Conservation (phyloP, 2,888 invertebrate genomes). For the Drosophila meridiana region DNA sequence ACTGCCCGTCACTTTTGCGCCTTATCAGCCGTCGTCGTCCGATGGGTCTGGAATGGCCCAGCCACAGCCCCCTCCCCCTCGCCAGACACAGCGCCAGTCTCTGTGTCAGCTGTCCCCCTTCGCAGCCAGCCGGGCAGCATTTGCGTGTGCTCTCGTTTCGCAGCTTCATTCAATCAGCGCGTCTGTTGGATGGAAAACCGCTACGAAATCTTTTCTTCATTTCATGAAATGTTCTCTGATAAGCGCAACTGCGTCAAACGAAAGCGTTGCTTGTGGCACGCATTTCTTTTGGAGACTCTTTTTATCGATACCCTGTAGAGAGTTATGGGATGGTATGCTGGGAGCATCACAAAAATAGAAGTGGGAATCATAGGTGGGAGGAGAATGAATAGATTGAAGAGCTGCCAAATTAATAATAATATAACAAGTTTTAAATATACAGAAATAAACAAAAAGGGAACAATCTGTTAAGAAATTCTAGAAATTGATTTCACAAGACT, state of each 20-base stretch:
- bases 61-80: background rate
- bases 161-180: slow-evolving; percentile 62
- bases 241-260: slow-evolving; percentile 58
- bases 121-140: slow-evolving; percentile 12
- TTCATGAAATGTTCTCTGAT: slow-evolving; percentile 41
- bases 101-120: slow-evolving; percentile 1
- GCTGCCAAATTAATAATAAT: no score
- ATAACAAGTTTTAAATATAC: no score
- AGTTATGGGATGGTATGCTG: background rate
- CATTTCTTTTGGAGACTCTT: slow-evolving; percentile 24
- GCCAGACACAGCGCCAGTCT: background rate
- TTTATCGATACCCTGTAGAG: slow-evolving; percentile 13
- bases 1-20: slow-evolving; percentile 59
- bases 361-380: background rate
- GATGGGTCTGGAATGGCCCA: slow-evolving; percentile 22
- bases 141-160: slow-evolving; percentile 52
- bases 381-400: no score
- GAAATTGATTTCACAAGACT: no score
- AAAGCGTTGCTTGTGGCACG: slow-evolving; percentile 64
- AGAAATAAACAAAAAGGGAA: no score
- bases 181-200: slow-evolving; percentile 51
- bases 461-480: background rate
- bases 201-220: slow-evolving; percentile 28
- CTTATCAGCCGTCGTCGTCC: slow-evolving; percentile 52
- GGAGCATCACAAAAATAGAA: background rate